Evolutionary conservation across 2,113 vertebrate species (phyloP), one percentile per base, ranked within the genome.

Genomic region (Pao palembangensis): DNA sequence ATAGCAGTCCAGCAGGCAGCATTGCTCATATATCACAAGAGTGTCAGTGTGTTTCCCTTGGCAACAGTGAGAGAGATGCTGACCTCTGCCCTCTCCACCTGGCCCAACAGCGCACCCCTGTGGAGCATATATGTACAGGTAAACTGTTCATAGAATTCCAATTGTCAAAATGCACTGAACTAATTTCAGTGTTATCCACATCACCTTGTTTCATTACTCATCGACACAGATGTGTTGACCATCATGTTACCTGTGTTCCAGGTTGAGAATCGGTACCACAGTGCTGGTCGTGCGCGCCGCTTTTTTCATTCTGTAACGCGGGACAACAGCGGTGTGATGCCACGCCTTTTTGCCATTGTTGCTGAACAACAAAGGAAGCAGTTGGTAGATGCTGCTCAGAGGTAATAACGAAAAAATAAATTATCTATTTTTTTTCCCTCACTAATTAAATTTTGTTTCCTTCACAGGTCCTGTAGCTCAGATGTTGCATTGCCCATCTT

Each of bases 301-400:
- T 98, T 98, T 83, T 94, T 98, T 48, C 86, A 95, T 52, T 49
- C 76, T 5, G 50, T 96, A 58, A 88, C 88, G 60, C 93, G 88
- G 85, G 86, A 80, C 64, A 46, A 79, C 21, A 38, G 71, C 13
- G 85, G 81, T 8, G 69, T 96, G 69, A 88, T 96, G 78, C 96
- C 96, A 0, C 92, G 90, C 87, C 77, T 99, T 55, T 99, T 97
- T 59, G 93, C 94, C 6, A 90, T 99, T 58, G 90, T 91, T 58
- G 92, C 93, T 8, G 96, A 99, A 88, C 91, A 92, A 77, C 90
- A 90, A 80, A 93, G 96, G 73, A 97, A 94, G 80, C 91, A 89
- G 38, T 89, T 94, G 58, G 88, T 90, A 50, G 94, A 97, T 10
- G 80, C 81, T 14, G 92, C 94, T 49, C 93, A 92, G 75, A 93